Evolutionary conservation across 2,113 vertebrate genomes (phyloP).

Genomic region (Casuarius casuarius): DNA sequence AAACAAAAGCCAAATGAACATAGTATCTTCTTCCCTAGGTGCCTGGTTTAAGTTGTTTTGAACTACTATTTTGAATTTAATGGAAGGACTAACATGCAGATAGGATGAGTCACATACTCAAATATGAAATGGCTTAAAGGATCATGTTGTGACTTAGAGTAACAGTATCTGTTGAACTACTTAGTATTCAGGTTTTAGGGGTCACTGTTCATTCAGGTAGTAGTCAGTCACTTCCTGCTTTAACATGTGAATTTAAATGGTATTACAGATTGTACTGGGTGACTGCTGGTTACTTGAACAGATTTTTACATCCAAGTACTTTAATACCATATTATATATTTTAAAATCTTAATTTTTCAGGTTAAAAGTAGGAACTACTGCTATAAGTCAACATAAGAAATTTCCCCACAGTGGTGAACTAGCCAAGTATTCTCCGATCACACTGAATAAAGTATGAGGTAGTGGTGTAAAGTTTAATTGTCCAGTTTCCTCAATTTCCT

Average conservation of each 20-base stretch:
- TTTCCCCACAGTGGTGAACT: slow-evolving; percentile 1
- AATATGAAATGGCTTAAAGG: neutral
- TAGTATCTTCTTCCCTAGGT: neutral
- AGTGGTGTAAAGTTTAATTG: slow-evolving; percentile 55
- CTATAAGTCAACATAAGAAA: slow-evolving; percentile 34
- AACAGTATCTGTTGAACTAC: neutral
- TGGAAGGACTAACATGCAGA: neutral
- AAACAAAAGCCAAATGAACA: neutral
- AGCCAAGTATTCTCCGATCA: slow-evolving; percentile 44
- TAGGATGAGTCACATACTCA: accelerated
- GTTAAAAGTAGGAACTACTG: neutral
- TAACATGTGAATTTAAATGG: neutral
- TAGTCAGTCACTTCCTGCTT: neutral
- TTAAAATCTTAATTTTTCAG: neutral
- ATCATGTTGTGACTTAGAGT: neutral
- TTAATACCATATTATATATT: neutral
- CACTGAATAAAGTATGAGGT: slow-evolving; percentile 56
- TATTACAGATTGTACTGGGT: neutral
- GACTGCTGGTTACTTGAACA: neutral
- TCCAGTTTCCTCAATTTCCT: slow-evolving; percentile 50
- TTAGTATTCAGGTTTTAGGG: neutral
- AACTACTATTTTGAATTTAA: neutral
- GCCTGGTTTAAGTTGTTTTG: neutral
- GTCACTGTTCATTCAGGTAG: neutral
- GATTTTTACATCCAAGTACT: neutral